Evolutionary conservation across 1,140 invertebrate species (phyloP).

Genomic region (Meloidogyne chitwoodi): DNA sequence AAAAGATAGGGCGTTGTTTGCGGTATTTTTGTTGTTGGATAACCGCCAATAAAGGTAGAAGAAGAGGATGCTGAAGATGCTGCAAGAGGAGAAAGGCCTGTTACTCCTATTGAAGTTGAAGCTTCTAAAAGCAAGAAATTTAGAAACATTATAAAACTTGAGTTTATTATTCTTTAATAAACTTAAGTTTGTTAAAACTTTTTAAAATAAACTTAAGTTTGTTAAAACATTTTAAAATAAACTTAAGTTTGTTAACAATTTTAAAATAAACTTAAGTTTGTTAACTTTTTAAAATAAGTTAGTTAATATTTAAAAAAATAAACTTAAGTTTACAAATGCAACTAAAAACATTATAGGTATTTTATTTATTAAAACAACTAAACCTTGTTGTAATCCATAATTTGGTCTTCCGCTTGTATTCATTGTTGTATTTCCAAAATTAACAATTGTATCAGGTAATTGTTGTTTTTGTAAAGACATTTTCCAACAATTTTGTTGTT

Average conservation of each 20-base stretch:
- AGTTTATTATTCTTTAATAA: too few species aligned
- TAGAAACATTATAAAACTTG: too few species aligned
- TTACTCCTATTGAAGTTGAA: not conserved
- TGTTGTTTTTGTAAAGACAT: not conserved
- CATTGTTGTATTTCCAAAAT: not conserved
- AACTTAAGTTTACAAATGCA: too few species aligned
- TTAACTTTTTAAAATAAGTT: too few species aligned
- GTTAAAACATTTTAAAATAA: too few species aligned
- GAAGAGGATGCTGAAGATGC: not conserved
- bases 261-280: too few species aligned
- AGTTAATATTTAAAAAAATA: too few species aligned
- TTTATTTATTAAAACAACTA: too few species aligned
- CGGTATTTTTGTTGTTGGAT: not conserved
- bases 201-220: too few species aligned
- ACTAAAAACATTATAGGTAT: too few species aligned
- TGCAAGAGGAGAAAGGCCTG: not conserved
- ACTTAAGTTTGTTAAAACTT: too few species aligned
- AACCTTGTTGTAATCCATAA: not conserved
- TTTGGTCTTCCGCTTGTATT: not conserved
- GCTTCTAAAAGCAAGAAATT: not conserved
- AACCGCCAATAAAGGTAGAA: not conserved
- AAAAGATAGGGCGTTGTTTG: not conserved
- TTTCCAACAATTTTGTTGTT: not conserved
- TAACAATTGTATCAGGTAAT: not conserved
- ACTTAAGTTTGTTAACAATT: too few species aligned